phyloP scores from a whole-genome alignment of 2,888 invertebrate genomes.

The Omphaloscelis lunosa region DNA sequence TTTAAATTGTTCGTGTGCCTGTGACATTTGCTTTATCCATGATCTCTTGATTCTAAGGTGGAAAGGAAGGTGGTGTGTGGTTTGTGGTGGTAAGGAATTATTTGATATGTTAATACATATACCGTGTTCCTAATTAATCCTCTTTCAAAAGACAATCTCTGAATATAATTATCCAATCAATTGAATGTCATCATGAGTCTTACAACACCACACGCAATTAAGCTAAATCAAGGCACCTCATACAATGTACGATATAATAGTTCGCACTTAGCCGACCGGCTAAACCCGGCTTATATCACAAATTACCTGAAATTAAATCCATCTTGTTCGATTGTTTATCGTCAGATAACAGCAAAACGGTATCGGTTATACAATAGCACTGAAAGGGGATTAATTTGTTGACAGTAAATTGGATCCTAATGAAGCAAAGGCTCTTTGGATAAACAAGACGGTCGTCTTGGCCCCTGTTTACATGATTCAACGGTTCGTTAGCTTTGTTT shows the following conservation, averaged over 20 bases:
- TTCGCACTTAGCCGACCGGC: conserved; percentile 31
- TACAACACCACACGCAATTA: conserved; percentile 34
- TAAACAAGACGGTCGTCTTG: conserved; percentile 90
- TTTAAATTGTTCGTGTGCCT: neutral
- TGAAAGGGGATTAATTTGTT: conserved; percentile 89
- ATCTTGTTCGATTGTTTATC: conserved; percentile 60
- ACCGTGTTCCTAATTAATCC: conserved; percentile 13
- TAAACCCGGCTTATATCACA: conserved; percentile 33
- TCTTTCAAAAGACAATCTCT: conserved; percentile 19
- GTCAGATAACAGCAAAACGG: conserved; percentile 64
- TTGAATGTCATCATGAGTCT: conserved; percentile 29
- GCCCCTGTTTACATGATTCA: conserved; percentile 89
- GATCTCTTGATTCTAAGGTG: neutral
- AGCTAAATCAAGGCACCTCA: conserved; percentile 31
- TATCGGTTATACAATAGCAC: conserved; percentile 76
- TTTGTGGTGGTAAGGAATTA: neutral
- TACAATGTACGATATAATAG: conserved; percentile 39
- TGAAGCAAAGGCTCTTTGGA: conserved; percentile 90
- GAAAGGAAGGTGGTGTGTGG: no score
- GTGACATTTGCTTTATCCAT: neutral
- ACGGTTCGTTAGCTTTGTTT: conserved; percentile 91
- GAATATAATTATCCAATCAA: conserved; percentile 18
- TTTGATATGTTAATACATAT: neutral
- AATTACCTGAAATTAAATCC: conserved; percentile 61
- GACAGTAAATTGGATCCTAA: conserved; percentile 91